Conservation (phyloP, 1,140 invertebrate species). For the Musca domestica region DNA sequence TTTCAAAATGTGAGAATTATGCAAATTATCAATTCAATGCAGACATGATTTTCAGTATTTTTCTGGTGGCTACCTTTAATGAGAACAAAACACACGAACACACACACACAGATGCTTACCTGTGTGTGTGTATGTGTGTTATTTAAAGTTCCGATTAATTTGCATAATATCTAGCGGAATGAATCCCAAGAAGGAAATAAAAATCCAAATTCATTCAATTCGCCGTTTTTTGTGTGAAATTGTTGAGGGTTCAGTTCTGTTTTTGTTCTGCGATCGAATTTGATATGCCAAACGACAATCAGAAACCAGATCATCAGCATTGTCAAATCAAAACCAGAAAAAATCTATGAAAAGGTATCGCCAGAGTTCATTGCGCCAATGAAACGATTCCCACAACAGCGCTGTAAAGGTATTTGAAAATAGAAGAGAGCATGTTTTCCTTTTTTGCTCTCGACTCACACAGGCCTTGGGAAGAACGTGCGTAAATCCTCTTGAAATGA, state of each 20-base stretch:
- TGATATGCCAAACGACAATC: not conserved
- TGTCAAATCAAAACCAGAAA: no score
- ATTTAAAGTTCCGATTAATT: not conserved
- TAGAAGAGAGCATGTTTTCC: no score
- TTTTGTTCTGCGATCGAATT: not conserved
- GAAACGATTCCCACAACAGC: no score
- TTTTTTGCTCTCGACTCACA: no score
- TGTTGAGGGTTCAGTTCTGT: no score
- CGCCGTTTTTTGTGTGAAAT: not conserved
- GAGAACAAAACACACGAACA: not conserved
- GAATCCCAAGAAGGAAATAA: not conserved
- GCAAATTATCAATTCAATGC: slow-evolving; percentile 3
- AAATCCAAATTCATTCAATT: slow-evolving; percentile 6
- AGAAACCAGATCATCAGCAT: no score
- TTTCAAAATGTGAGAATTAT: slow-evolving; percentile 10
- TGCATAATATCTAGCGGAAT: slow-evolving; percentile 1
- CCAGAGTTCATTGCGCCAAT: no score
- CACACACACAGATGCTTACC: no score
- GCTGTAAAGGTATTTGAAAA: no score
- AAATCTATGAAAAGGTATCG: no score
- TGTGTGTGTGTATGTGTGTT: not conserved
- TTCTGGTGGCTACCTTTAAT: not conserved
- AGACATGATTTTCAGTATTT: slow-evolving; percentile 6
- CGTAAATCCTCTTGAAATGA: no score
- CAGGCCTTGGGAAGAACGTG: not conserved